Conservation (phyloP, 23 tunicate species). For the Ascidia mentula region DNA sequence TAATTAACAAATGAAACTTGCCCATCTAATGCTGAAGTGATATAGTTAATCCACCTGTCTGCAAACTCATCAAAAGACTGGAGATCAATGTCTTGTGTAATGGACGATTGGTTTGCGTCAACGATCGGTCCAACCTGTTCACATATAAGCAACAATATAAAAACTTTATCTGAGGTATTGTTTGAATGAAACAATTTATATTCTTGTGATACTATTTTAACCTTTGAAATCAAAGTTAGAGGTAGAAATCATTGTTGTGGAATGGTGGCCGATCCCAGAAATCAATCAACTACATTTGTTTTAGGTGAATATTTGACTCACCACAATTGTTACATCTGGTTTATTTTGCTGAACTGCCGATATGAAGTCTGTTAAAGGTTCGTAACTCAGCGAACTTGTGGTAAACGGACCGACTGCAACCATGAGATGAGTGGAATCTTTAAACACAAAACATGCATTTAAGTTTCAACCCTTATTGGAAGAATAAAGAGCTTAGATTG, state of each 20-base stretch:
- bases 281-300: no score
- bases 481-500: no score
- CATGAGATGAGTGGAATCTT: conserved; percentile 13
- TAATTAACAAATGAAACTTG: no score
- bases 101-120: conserved; percentile 31
- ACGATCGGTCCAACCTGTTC: conserved; percentile 66
- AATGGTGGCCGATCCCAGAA: no score
- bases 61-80: conserved; percentile 37
- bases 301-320: no score
- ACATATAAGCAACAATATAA: not conserved
- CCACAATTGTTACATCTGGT: conserved; percentile 72
- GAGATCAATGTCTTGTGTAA: conserved; percentile 6
- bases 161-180: no score
- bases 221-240: no score
- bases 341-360: conserved; percentile 35
- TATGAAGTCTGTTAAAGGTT: conserved; percentile 75
- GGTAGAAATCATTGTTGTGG: no score
- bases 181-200: no score
- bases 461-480: no score
- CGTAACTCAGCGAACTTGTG: conserved; percentile 62
- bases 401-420: conserved; percentile 92
- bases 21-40: conserved; percentile 32
- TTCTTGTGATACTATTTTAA: no score
- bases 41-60: conserved; percentile 21
- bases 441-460: no score